phyloP scores from a whole-genome alignment of 2,113 vertebrate genomes.

The Rana temporaria region DNA sequence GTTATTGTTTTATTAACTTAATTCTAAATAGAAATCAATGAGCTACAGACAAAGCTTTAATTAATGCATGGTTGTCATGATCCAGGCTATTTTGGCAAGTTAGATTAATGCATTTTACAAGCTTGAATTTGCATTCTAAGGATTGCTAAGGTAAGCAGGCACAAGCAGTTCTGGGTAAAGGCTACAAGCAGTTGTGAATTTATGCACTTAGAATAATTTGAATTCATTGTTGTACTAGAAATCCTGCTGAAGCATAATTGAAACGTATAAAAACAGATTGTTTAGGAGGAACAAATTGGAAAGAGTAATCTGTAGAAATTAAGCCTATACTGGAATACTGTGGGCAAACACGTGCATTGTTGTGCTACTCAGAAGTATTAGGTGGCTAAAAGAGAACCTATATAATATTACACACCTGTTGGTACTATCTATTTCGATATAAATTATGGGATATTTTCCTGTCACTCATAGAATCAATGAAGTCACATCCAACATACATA shows the following conservation, averaged over 20 bases:
- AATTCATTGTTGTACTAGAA: not conserved
- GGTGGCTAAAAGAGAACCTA: no score
- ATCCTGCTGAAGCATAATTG: not conserved
- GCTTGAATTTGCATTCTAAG: constrained; percentile 46
- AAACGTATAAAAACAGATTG: not conserved
- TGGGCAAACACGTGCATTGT: no score
- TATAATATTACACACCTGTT: no score
- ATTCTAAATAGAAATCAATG: not conserved
- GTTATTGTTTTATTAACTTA: no score
- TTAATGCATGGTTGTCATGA: constrained; percentile 29
- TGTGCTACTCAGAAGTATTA: no score
- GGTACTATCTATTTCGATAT: no score
- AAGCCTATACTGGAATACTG: no score
- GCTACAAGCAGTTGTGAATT: constrained; percentile 69
- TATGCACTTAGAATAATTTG: constrained; percentile 18
- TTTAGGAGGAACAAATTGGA: not conserved
- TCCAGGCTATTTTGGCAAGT: not conserved
- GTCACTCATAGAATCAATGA: no score
- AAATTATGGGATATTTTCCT: no score
- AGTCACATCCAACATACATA: no score
- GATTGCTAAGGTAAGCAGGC: constrained; percentile 62
- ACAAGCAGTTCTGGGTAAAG: constrained; percentile 61
- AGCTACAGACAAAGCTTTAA: not conserved
- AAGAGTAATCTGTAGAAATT: no score
- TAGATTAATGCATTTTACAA: constrained; percentile 44